Evolutionary conservation across 2,797 vertebrate species (phyloP).

Genomic region (Hafferia zeledoni): DNA sequence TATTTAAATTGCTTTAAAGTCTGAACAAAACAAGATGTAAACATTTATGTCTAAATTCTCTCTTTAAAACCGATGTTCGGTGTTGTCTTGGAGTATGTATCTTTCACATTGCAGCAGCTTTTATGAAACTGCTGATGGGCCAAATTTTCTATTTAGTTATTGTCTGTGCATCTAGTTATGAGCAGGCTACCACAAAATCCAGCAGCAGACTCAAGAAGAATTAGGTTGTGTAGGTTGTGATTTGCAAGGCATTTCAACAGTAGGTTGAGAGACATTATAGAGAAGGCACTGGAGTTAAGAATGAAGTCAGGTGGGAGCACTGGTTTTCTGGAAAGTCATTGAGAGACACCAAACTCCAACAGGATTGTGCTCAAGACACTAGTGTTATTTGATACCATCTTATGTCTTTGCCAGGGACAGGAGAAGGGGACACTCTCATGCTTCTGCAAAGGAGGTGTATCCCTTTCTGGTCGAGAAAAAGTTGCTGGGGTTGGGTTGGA

Average conservation of each 20-base stretch:
- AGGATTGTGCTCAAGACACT: not conserved
- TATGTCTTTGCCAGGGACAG: fast-evolving
- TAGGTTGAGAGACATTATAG: not conserved
- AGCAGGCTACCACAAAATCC: not conserved
- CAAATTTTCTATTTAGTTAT: not conserved
- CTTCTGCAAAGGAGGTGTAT: not conserved
- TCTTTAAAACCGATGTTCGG: not conserved
- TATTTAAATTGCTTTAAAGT: not conserved
- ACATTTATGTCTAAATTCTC: not conserved
- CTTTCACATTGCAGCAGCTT: not conserved
- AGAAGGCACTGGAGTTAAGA: not conserved
- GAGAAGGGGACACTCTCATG: fast-evolving
- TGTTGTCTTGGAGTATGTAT: not conserved
- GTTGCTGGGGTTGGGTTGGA: not conserved
- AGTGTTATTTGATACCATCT: fast-evolving
- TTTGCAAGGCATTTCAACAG: not conserved
- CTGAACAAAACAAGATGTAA: not conserved
- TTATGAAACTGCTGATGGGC: not conserved
- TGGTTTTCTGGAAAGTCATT: not conserved
- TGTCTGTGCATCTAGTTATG: not conserved
- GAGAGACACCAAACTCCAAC: not conserved
- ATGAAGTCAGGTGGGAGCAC: not conserved
- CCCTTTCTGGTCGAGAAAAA: fast-evolving
- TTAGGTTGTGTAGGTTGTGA: not conserved
- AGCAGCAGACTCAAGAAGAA: not conserved